Percentiles rank a stretch among this genome's conserved stretches.
phyloP scores from a whole-genome alignment of 2,888 invertebrate genomes.

The Lasioglossum marginatum region DNA sequence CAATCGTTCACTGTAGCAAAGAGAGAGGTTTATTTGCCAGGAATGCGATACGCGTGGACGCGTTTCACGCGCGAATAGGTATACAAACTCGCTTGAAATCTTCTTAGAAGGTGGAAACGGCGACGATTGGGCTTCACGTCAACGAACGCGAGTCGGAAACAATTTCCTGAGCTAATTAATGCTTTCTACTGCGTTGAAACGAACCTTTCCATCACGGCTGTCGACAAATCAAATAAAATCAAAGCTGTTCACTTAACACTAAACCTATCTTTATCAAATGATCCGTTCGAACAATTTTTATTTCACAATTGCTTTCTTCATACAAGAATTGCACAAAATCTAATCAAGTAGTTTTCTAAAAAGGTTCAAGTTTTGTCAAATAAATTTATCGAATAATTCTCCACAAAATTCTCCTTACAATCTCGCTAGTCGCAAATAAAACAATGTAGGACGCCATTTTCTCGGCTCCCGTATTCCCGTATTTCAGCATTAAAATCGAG shows the following conservation, averaged over 20 bases:
- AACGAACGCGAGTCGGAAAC: neutral
- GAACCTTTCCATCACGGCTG: neutral
- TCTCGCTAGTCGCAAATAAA: too few relatives aligned
- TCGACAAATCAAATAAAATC: neutral
- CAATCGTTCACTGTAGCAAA: neutral
- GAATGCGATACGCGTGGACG: conserved; percentile 27
- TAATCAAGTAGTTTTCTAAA: too few relatives aligned
- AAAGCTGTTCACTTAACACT: neutral
- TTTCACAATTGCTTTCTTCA: too few relatives aligned
- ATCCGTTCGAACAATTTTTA: neutral
- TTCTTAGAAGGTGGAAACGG: neutral
- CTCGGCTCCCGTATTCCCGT: too few relatives aligned
- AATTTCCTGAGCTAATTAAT: neutral
- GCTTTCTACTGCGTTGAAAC: neutral
- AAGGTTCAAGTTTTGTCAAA: too few relatives aligned
- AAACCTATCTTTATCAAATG: neutral
- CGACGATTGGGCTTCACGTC: neutral
- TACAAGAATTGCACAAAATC: too few relatives aligned
- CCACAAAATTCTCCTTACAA: too few relatives aligned
- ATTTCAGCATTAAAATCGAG: neutral
- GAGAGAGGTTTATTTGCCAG: neutral
- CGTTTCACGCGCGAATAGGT: neutral
- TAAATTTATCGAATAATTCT: too few relatives aligned
- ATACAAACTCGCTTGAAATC: neutral
- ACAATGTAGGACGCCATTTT: neutral